These are phyloP conservation scores for Cololabis saira DNA, from an alignment of 2,113 vertebrate species.

Conservation along the genomic window DNA sequence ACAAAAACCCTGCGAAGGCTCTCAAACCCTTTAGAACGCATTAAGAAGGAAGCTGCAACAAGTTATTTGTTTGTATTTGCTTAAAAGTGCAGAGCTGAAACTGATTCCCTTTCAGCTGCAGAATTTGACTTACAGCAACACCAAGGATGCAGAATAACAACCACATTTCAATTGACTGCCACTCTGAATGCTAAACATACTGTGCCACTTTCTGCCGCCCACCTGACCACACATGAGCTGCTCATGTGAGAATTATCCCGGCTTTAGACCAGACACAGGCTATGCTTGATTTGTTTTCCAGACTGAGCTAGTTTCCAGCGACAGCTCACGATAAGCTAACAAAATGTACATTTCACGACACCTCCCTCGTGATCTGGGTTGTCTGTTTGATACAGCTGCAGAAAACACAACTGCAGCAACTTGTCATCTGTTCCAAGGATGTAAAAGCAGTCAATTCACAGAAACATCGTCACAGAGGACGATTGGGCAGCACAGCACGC, in stretches of 20 bases:
- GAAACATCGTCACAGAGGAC: background rate
- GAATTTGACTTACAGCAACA: background rate
- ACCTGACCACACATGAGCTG: background rate
- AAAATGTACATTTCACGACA: background rate
- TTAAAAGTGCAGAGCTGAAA: conserved; percentile 1
- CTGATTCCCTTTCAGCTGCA: conserved; percentile 18
- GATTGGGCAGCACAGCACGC: conserved; percentile 13
- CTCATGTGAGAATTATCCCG: background rate
- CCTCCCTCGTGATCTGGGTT: background rate
- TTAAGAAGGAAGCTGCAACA: conserved; percentile 12
- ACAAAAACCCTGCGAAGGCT: conserved; percentile 17
- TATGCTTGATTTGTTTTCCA: conserved; percentile 2
- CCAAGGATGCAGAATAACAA: background rate
- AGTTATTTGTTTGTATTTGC: conserved; percentile 15
- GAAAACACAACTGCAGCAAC: conserved; percentile 27
- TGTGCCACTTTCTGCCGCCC: background rate
- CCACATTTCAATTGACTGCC: background rate
- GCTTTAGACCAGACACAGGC: background rate
- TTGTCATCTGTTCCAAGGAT: background rate
- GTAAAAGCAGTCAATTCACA: background rate
- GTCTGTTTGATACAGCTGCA: background rate
- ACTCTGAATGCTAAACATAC: background rate
- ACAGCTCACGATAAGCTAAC: conserved; percentile 2
- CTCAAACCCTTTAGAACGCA: conserved; percentile 22
- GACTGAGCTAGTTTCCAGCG: conserved; percentile 3